Percentiles rank a stretch among this genome's conserved stretches.
Evolutionary conservation across 1,140 invertebrate genomes (phyloP).

Genomic region (Cotesia typhae): DNA sequence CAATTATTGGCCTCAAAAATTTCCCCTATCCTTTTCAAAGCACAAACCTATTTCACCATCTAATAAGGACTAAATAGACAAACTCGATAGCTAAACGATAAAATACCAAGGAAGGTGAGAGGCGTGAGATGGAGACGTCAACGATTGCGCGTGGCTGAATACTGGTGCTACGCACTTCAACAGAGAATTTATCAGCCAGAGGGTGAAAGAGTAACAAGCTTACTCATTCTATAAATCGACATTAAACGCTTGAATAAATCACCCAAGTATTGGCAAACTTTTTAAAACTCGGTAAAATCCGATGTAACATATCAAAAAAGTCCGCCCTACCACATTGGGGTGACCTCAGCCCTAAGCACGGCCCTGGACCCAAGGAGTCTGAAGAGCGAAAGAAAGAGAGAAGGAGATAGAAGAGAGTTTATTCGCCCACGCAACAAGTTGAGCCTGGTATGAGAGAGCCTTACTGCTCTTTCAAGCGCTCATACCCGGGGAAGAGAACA

Average conservation of each 20-base stretch:
- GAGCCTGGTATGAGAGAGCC: constrained; percentile 4
- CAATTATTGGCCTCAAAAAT: too few relatives aligned
- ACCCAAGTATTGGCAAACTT: too few relatives aligned
- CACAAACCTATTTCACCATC: too few relatives aligned
- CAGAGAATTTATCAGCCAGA: constrained; percentile 27
- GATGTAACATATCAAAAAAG: too few relatives aligned
- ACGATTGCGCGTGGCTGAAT: constrained; percentile 26
- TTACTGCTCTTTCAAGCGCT: too few relatives aligned
- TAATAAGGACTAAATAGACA: too few relatives aligned
- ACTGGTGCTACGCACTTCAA: constrained; percentile 26
- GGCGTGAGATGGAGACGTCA: constrained; percentile 27
- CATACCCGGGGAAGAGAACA: constrained; percentile 24
- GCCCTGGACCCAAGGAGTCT: constrained; percentile 20
- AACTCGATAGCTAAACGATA: neutral
- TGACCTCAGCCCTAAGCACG: constrained; percentile 20
- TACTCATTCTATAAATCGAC: neutral
- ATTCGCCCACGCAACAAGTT: constrained; percentile 27
- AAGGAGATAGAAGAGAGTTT: constrained; percentile 23
- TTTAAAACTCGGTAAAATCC: too few relatives aligned
- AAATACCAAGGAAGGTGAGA: neutral
- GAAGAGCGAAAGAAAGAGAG: neutral
- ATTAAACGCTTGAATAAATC: too few relatives aligned
- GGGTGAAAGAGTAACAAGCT: constrained; percentile 17
- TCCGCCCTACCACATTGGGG: neutral
- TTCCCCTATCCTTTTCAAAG: too few relatives aligned